Base-by-base conservation (phyloP, 2,113 vertebrate genomes). In the Heteronetta atricapilla region DNA sequence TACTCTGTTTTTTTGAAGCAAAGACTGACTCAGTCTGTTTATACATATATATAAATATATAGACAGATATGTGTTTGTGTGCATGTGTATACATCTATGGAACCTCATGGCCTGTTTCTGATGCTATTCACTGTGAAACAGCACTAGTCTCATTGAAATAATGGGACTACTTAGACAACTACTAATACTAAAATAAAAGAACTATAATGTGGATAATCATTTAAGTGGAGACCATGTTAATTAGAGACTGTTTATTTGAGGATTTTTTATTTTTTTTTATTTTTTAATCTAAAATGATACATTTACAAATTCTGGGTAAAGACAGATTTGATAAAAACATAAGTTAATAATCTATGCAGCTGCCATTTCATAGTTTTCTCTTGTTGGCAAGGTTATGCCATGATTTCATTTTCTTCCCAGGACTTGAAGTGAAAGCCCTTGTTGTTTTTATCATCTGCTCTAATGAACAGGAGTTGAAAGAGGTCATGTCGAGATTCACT, bases 381-480 rank as follows among this genome's bases (percentile, higher is more conserved):
- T 85, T 84, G 58, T n/a, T 93, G 70, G 19, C 14, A 85, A 46
- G 53, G 75, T 90, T 82, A 84, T 78, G 55, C 18, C 7, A 15
- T 31, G 52, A 87, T 74, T 96, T 74, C 40, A 77, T 25, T 10
- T 55, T 40, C n/a, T 85, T 90, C 92, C 87, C 55, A 82, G 50
- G 46, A n/a, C 62, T 93, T 89, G 38, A 38, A 75, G 34, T 94
- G 90, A 91, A 91, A 94, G 64, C 42, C 33, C 31, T 83, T 60
- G 85, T 28, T 95, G 23, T 92, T 87, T 87, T 33, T 69, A 77
- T 94, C 82, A 85, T 79, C 82, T 95, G 66, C 84, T 94, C 79
- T 76, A 82, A 94, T 80, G 85, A 97, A 88, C 52, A 94, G 42
- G 69, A 94, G 77, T 77, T 95, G 88, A 96, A 96, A 95, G 92